Conservation (phyloP, 1,140 invertebrate species). For the Drosophila nannoptera region DNA sequence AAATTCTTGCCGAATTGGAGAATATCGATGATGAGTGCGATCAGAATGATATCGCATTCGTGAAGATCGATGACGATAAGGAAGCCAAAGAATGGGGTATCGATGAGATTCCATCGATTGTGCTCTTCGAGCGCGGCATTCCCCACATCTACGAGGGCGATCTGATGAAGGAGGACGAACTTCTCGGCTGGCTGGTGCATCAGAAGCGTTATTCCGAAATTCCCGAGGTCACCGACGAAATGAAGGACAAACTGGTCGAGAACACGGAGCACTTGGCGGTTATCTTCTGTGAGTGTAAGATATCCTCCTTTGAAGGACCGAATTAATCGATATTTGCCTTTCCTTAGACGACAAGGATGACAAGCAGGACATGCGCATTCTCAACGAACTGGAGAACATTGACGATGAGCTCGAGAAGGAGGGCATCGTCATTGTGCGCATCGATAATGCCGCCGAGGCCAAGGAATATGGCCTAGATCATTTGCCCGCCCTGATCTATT, state of each 20-base stretch:
- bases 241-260: constrained; percentile 94
- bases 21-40: constrained; percentile 97
- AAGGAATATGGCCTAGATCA: constrained; percentile 95
- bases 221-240: constrained; percentile 94
- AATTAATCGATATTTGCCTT: not conserved
- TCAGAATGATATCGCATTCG: constrained; percentile 93
- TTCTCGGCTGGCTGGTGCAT: constrained; percentile 92
- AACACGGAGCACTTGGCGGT: constrained; percentile 89
- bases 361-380: constrained; percentile 90
- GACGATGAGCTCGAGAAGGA: constrained; percentile 95
- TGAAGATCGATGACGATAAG: constrained; percentile 93
- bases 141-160: constrained; percentile 94
- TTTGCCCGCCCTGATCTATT: constrained; percentile 92
- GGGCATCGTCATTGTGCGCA: constrained; percentile 92
- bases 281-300: constrained; percentile 87
- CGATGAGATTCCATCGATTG: constrained; percentile 87
- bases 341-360: constrained; percentile 91
- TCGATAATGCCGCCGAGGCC: constrained; percentile 92
- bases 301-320: not conserved
- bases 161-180: constrained; percentile 93
- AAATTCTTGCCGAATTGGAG: constrained; percentile 91
- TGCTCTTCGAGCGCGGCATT: constrained; percentile 93
- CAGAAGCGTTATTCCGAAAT: constrained; percentile 94
- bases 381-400: constrained; percentile 95
- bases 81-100: constrained; percentile 95